These are phyloP conservation scores for Periplaneta americana DNA, from an alignment of 1,140 invertebrate species.

Conservation along the genomic window DNA sequence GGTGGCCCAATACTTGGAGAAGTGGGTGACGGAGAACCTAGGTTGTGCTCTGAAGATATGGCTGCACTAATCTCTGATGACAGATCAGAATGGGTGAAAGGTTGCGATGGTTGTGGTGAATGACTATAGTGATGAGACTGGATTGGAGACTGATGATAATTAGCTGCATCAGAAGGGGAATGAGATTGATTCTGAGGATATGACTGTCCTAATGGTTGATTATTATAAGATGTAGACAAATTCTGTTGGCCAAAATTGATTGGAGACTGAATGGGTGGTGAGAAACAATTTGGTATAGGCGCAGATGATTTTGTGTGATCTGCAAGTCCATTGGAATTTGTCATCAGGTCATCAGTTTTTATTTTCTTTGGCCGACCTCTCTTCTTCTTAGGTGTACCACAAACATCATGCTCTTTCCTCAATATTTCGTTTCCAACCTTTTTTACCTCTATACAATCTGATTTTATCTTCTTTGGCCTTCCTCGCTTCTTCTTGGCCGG, in stretches of 20 bases:
- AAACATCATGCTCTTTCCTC: constrained; percentile 16
- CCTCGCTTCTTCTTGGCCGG: constrained; percentile 84
- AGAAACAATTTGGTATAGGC: constrained; percentile 47
- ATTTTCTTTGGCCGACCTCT: constrained; percentile 80
- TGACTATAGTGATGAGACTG: constrained; percentile 47
- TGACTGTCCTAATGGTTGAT: constrained; percentile 39
- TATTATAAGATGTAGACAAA: constrained; percentile 38
- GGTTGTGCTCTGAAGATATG: constrained; percentile 61
- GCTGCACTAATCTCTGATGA: constrained; percentile 71
- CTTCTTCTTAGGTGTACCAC: constrained; percentile 63
- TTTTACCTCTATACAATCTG: constrained; percentile 33
- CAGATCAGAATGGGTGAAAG: constrained; percentile 65
- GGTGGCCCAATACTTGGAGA: constrained; percentile 64
- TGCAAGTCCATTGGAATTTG: constrained; percentile 18
- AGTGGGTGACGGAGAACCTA: constrained; percentile 51
- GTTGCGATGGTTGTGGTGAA: constrained; percentile 51
- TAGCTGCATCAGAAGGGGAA: constrained; percentile 19
- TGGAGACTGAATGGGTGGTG: constrained; percentile 45
- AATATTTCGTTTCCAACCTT: constrained; percentile 33
- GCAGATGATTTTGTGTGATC: constrained; percentile 29
- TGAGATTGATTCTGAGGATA: constrained; percentile 19
- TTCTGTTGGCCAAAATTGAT: constrained; percentile 39
- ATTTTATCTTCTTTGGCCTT: constrained; percentile 79
- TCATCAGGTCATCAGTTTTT: constrained; percentile 42
- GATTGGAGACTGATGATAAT: constrained; percentile 29